These are phyloP conservation scores for Gavia stellata DNA, from an alignment of 2,113 vertebrate species.

Conservation along the genomic window DNA sequence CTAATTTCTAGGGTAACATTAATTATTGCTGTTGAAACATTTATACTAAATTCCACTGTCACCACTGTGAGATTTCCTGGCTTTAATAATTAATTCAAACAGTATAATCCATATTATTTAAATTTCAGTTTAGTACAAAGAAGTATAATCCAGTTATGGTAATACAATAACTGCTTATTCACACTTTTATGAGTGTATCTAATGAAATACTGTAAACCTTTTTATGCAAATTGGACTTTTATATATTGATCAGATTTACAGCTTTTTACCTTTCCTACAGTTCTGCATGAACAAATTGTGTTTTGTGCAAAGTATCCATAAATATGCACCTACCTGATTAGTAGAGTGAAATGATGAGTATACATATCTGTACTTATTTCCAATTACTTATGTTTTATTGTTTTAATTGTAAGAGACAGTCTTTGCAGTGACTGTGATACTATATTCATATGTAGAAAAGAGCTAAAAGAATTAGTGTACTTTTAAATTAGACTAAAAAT, in stretches of 20 bases:
- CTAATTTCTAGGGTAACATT: not conserved
- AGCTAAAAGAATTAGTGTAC: slow-evolving; percentile 13
- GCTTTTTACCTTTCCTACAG: not conserved
- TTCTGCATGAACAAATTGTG: not conserved
- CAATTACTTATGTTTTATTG: slow-evolving; percentile 63
- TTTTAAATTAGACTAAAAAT: slow-evolving; percentile 51
- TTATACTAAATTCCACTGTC: not conserved
- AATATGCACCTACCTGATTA: slow-evolving; percentile 14
- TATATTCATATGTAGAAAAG: slow-evolving; percentile 4
- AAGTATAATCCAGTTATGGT: not conserved
- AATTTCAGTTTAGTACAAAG: not conserved
- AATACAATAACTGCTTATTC: not conserved
- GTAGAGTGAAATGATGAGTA: not conserved
- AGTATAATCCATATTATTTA: not conserved
- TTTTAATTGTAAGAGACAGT: slow-evolving; percentile 63
- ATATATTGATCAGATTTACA: not conserved
- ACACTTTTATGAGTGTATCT: slow-evolving; percentile 15
- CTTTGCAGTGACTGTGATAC: not conserved
- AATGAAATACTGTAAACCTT: slow-evolving; percentile 15
- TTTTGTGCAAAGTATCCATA: slow-evolving; percentile 9
- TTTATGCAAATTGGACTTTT: not conserved
- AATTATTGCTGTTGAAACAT: not conserved
- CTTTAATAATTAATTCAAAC: slow-evolving; percentile 19
- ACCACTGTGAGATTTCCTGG: not conserved
- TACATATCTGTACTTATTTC: not conserved